These are phyloP conservation scores for Nymphalis urticae DNA, from an alignment of 2,888 invertebrate species.

Conservation along the genomic window DNA sequence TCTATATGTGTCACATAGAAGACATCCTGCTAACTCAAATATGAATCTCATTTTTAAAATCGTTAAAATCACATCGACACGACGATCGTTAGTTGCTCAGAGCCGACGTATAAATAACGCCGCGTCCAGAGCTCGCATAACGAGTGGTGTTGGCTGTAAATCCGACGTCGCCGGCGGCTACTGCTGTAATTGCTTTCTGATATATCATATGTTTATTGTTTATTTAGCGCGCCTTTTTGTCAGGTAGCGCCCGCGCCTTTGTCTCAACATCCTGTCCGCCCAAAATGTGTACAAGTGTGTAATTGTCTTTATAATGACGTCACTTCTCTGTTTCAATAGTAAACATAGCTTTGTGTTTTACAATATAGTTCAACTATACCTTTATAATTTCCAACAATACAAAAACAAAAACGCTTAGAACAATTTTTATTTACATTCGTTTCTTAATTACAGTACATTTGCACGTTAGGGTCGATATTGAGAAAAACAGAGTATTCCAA, in stretches of 20 bases:
- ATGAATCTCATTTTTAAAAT: slow-evolving; percentile 4
- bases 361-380: background rate
- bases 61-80: slow-evolving; percentile 24
- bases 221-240: slow-evolving; percentile 68
- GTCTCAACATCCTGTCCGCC: slow-evolving; percentile 9
- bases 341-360: background rate
- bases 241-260: slow-evolving; percentile 53
- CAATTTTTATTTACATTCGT: slow-evolving; percentile 15
- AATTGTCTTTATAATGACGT: slow-evolving; percentile 2
- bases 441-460: slow-evolving; percentile 17
- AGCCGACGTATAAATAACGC: slow-evolving; percentile 18
- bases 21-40: background rate
- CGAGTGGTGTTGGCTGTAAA: slow-evolving; percentile 54
- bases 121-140: slow-evolving; percentile 23
- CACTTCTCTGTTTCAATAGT: background rate
- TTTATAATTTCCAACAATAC: background rate
- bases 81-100: slow-evolving; percentile 16
- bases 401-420: slow-evolving; percentile 1
- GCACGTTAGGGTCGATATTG: slow-evolving; percentile 10
- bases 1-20: too few species aligned
- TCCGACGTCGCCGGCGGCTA: slow-evolving; percentile 61
- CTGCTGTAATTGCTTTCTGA: slow-evolving; percentile 68
- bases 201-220: slow-evolving; percentile 71
- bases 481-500: slow-evolving; percentile 26
- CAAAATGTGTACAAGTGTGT: slow-evolving; percentile 13